These are phyloP conservation scores for Arothron firmamentum DNA, from an alignment of 2,113 vertebrate species.

Conservation along the genomic window DNA sequence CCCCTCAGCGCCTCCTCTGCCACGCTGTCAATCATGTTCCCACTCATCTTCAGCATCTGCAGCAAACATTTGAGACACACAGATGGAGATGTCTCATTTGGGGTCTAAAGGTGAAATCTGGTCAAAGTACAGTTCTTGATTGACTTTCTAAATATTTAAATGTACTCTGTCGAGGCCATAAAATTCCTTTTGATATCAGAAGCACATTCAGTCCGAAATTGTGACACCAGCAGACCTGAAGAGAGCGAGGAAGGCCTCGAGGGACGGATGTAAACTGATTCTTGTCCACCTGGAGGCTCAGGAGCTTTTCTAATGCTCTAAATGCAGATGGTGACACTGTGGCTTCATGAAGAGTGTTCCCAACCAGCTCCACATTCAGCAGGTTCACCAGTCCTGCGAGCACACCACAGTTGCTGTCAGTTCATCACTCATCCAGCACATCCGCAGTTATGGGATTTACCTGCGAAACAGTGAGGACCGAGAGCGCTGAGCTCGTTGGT, in stretches of 20 bases:
- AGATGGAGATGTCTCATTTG: neutral
- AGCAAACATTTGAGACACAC: neutral
- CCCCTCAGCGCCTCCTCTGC: constrained; percentile 60
- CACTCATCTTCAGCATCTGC: constrained; percentile 72
- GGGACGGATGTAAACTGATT: constrained; percentile 74
- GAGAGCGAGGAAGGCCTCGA: constrained; percentile 67
- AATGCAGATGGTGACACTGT: constrained; percentile 68
- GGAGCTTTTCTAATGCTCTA: constrained; percentile 66
- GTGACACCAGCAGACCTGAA: constrained; percentile 68
- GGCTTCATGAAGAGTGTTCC: constrained; percentile 69
- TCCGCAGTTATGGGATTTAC: constrained; percentile 35
- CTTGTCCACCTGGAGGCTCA: constrained; percentile 65
- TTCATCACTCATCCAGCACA: neutral
- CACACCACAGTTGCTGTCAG: neutral
- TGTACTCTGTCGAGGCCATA: no score
- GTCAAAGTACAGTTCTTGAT: no score
- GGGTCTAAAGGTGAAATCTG: no score
- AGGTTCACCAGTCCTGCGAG: constrained; percentile 72
- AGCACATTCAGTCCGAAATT: no score
- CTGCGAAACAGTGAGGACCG: constrained; percentile 64
- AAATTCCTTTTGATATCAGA: no score
- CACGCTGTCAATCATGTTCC: constrained; percentile 70
- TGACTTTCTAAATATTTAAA: no score
- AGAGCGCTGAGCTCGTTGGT: constrained; percentile 70
- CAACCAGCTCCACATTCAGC: constrained; percentile 71